A percentile compares a stretch with the other conserved stretches of the same genome.
Conservation (phyloP, 1,140 invertebrate species). For the Dinothrombium tinctorium region DNA sequence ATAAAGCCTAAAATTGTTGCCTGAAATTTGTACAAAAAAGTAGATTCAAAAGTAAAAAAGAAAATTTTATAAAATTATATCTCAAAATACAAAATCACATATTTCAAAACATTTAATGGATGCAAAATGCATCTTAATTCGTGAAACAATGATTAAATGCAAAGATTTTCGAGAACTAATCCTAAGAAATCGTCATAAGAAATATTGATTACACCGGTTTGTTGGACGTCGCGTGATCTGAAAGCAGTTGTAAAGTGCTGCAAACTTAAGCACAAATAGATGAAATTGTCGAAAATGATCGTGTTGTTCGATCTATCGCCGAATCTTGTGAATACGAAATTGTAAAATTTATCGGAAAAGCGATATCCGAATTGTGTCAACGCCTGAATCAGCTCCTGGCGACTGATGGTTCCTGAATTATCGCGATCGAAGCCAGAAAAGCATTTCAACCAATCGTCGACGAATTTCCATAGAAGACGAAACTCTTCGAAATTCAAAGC, state of each 20-base stretch:
- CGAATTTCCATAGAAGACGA: slow-evolving; percentile 83
- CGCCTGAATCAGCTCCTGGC: slow-evolving; percentile 62
- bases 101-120: no score
- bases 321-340: slow-evolving; percentile 70
- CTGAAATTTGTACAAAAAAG: no score
- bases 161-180: no score
- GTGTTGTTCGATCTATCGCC: slow-evolving; percentile 55
- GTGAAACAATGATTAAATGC: no score
- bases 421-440: slow-evolving; percentile 52
- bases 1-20: no score
- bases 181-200: slow-evolving; percentile 95
- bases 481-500: slow-evolving; percentile 88
- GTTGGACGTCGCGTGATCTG: slow-evolving; percentile 63
- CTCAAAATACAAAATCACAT: no score
- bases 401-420: slow-evolving; percentile 64
- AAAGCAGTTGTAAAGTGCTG: slow-evolving; percentile 74
- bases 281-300: slow-evolving; percentile 88
- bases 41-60: no score
- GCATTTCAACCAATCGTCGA: slow-evolving; percentile 85
- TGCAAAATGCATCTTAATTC: no score
- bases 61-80: no score
- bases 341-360: slow-evolving; percentile 53
- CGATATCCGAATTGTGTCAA: slow-evolving; percentile 67
- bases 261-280: slow-evolving; percentile 75
- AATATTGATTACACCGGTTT: slow-evolving; percentile 81